A percentile compares a stretch with the other conserved stretches of the same genome.
Conservation (phyloP, 2,113 vertebrate genomes). For the Poeciliopsis occidentalis region DNA sequence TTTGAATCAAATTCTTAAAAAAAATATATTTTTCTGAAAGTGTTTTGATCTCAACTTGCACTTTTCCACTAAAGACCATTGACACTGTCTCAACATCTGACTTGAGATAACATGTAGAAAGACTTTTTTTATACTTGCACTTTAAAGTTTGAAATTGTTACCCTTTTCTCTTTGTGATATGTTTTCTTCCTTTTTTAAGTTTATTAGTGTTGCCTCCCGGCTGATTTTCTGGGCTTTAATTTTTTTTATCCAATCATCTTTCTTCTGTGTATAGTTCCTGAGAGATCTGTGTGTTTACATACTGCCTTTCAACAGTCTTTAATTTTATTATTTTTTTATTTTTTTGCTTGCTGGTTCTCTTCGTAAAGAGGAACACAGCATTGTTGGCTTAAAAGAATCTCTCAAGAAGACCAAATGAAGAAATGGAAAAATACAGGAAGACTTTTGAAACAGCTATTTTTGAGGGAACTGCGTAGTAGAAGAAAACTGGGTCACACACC, state of each 20-base stretch:
- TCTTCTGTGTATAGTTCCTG: conserved; percentile 35
- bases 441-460: conserved; percentile 34
- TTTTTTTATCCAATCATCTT: conserved; percentile 23
- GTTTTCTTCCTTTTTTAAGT: conserved; percentile 55
- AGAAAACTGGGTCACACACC: conserved; percentile 26
- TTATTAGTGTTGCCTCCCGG: conserved; percentile 73
- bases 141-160: conserved; percentile 77
- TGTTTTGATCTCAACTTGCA: conserved; percentile 80
- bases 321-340: conserved; percentile 65
- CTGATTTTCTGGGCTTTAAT: conserved; percentile 62
- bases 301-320: conserved; percentile 72
- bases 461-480: conserved; percentile 36
- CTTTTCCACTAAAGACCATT: conserved; percentile 83
- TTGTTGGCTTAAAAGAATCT: conserved; percentile 67
- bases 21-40: conserved; percentile 26
- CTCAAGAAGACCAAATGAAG: conserved; percentile 80
- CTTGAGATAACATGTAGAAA: conserved; percentile 71
- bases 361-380: conserved; percentile 70
- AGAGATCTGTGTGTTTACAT: conserved; percentile 71
- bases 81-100: conserved; percentile 63
- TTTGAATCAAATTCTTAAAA: conserved; percentile 51
- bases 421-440: conserved; percentile 40
- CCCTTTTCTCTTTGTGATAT: conserved; percentile 54
- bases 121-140: conserved; percentile 81
- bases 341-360: conserved; percentile 61